Percentiles rank a stretch among this genome's conserved stretches.
Conservation (phyloP, 2,797 vertebrate species). For the Selene dorsalis region DNA sequence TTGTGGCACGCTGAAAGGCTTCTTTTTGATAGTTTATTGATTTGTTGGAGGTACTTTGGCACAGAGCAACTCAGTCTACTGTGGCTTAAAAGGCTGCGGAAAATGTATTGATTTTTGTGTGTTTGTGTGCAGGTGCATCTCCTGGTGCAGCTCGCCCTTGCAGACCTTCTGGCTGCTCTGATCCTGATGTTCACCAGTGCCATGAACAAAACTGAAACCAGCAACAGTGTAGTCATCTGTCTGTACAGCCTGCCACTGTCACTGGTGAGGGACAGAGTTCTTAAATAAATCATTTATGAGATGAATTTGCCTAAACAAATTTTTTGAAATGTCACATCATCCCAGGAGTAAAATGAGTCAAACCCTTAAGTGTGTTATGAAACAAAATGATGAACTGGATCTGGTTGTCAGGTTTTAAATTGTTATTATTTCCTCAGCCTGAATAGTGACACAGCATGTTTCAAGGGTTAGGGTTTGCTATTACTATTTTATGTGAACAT, state of each 20-base stretch:
- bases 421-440: neutral
- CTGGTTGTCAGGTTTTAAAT: neutral
- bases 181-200: conserved; percentile 73
- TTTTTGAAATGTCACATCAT: too few relatives aligned
- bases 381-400: conserved; percentile 3
- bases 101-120: neutral
- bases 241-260: conserved; percentile 79
- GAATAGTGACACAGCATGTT: conserved; percentile 2
- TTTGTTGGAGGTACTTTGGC: neutral
- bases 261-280: conserved; percentile 72
- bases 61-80: neutral
- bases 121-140: conserved; percentile 80
- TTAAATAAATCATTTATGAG: conserved; percentile 22
- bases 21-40: neutral
- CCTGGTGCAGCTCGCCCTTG: conserved; percentile 85
- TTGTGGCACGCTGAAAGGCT: neutral
- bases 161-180: conserved; percentile 84
- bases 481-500: neutral
- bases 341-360: conserved; percentile 20
- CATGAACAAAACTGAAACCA: conserved; percentile 67
- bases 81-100: neutral
- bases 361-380: conserved; percentile 20
- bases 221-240: conserved; percentile 65
- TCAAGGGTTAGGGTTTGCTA: neutral
- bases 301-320: too few relatives aligned